Percentiles rank a stretch among this genome's conserved stretches.
Evolutionary conservation across 1,140 invertebrate species (phyloP).

Genomic region (Epicauta chinensis): DNA sequence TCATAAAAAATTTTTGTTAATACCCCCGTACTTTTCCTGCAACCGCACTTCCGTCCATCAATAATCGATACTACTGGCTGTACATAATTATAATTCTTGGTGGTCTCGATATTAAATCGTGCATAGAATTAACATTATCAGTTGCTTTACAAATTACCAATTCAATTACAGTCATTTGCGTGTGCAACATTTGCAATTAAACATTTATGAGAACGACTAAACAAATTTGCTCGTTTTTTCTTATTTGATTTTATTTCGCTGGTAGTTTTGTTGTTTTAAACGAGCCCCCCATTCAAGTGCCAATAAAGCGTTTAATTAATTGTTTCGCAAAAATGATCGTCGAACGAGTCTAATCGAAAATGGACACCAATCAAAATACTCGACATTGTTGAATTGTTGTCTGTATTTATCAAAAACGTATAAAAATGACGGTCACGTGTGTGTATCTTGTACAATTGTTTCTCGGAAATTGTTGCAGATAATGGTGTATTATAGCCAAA

Average conservation of each 20-base stretch:
- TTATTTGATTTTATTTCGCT: too few species aligned
- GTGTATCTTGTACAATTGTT: background rate
- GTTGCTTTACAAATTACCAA: slow-evolving; percentile 1
- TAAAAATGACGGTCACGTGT: slow-evolving; percentile 3
- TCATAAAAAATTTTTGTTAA: background rate
- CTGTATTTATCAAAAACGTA: background rate
- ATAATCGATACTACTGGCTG: too few species aligned
- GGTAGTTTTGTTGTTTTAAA: too few species aligned
- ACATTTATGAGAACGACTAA: too few species aligned
- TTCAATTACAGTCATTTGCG: background rate
- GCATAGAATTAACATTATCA: background rate
- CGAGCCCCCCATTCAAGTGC: too few species aligned
- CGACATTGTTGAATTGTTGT: background rate
- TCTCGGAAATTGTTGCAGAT: background rate
- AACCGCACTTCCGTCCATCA: too few species aligned
- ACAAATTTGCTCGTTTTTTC: too few species aligned
- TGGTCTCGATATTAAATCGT: background rate
- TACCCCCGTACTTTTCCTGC: too few species aligned
- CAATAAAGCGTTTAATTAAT: slow-evolving; percentile 11
- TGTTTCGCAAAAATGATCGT: slow-evolving; percentile 13
- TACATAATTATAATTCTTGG: too few species aligned
- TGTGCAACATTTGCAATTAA: background rate
- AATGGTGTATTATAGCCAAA: too few species aligned
- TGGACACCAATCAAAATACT: slow-evolving; percentile 18
- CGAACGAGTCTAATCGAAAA: slow-evolving; percentile 3